A percentile compares a stretch with the other conserved stretches of the same genome.
These are phyloP conservation scores for Chelon labrosus DNA, from an alignment of 2,797 vertebrate species.

Conservation along the genomic window DNA sequence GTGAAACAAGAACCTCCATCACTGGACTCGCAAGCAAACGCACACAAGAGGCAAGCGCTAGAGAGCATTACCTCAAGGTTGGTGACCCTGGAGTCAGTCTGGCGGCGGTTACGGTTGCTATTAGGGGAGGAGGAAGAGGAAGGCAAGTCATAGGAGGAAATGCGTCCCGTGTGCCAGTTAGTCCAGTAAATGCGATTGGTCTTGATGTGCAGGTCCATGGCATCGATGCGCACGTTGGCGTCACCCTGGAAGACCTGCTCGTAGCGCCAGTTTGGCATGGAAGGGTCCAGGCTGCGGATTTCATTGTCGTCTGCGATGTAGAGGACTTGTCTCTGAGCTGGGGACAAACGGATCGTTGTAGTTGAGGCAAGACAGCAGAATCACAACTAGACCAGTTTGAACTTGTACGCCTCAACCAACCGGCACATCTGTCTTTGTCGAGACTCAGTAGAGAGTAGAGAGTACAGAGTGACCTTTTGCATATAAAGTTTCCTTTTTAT, in stretches of 20 bases:
- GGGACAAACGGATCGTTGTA: not conserved
- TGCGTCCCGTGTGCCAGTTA: constrained; percentile 97
- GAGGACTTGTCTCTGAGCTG: constrained; percentile 90
- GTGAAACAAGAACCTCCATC: not conserved
- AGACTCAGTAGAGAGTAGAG: no score
- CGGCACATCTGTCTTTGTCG: no score
- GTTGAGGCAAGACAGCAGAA: not conserved
- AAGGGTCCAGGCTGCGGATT: constrained; percentile 94
- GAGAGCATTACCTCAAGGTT: constrained; percentile 85
- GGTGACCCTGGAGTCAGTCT: constrained; percentile 89
- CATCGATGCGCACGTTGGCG: constrained; percentile 93
- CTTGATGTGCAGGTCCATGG: constrained; percentile 96
- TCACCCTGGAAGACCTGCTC: constrained; percentile 96
- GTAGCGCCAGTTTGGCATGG: constrained; percentile 92
- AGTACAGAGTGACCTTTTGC: no score
- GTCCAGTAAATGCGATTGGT: constrained; percentile 96
- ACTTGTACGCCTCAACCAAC: no score
- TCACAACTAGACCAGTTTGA: no score
- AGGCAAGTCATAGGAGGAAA: constrained; percentile 92
- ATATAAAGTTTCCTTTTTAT: no score
- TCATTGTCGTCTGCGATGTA: constrained; percentile 97
- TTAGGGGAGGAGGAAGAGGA: constrained; percentile 71
- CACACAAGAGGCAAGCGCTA: not conserved
- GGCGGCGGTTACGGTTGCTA: constrained; percentile 91
- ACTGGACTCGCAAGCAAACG: not conserved